Conservation (phyloP, 2,113 vertebrate genomes). For the Choloepus hoffmanni region DNA sequence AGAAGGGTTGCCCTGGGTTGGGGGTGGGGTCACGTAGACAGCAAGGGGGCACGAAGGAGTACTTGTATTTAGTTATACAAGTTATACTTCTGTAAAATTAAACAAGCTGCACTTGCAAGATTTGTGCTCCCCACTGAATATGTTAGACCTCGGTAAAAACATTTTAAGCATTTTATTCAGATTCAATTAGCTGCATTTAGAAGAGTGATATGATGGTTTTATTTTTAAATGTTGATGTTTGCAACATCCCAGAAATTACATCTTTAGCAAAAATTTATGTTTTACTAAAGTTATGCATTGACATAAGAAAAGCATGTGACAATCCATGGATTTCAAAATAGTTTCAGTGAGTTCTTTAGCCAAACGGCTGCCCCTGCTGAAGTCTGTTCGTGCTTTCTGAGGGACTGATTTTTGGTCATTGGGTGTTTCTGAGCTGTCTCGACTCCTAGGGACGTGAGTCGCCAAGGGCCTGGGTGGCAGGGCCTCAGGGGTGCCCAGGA, state of each 20-base stretch:
- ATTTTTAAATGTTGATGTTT: neutral
- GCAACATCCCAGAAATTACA: neutral
- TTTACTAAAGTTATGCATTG: neutral
- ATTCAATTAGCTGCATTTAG: neutral
- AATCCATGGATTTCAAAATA: neutral
- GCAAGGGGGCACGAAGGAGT: neutral
- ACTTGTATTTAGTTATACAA: no score
- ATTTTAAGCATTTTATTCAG: neutral
- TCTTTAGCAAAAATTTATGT: neutral
- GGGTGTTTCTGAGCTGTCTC: neutral
- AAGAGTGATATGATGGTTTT: neutral
- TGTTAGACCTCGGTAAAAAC: no score
- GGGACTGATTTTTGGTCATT: neutral
- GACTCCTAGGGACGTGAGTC: neutral
- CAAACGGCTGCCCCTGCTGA: no score
- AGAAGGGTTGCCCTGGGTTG: no score
- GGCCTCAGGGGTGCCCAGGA: no score
- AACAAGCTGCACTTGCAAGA: no score
- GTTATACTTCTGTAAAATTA: neutral
- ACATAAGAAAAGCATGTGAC: neutral
- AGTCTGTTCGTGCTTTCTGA: neutral
- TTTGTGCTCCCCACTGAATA: fast-evolving
- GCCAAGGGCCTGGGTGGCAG: no score
- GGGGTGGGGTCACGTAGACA: no score
- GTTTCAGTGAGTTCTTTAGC: neutral